Percentiles rank a stretch among this genome's conserved stretches.
Conservation (phyloP, 2,888 invertebrate species). For the Xylophagus ater region DNA sequence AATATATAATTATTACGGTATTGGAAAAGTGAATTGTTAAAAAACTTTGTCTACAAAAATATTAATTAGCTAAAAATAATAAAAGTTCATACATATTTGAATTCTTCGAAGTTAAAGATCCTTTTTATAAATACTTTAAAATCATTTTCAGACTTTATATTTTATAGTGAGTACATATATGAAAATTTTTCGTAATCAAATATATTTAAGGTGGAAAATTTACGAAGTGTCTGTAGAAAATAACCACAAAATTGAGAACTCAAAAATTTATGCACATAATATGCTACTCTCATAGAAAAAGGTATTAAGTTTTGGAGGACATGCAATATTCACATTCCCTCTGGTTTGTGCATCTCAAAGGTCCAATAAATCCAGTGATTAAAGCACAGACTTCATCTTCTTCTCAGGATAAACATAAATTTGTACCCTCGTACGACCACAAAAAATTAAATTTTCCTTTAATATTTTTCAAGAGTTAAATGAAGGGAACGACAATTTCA, state of each 20-base stretch:
- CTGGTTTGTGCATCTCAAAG: slow-evolving; percentile 29
- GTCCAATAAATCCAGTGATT: slow-evolving; percentile 40
- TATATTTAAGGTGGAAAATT: no score
- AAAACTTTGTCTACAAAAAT: no score
- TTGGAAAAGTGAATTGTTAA: no score
- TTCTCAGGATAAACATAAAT: slow-evolving; percentile 15
- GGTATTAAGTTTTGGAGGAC: slow-evolving; percentile 11
- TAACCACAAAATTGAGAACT: slow-evolving; percentile 8
- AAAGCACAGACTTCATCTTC: slow-evolving; percentile 24
- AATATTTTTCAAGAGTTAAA: not conserved
- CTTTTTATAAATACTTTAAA: no score
- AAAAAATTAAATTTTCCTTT: slow-evolving; percentile 4
- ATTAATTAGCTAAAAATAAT: no score
- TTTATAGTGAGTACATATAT: no score
- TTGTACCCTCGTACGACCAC: slow-evolving; percentile 6
- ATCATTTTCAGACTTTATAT: no score
- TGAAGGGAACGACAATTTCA: slow-evolving; percentile 14
- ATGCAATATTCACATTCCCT: slow-evolving; percentile 12
- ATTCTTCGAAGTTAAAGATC: no score
- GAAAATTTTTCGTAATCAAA: no score
- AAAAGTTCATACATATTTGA: no score
- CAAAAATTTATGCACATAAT: slow-evolving; percentile 14
- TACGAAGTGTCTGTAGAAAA: no score
- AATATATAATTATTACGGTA: no score
- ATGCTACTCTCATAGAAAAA: slow-evolving; percentile 10